Evolutionary conservation across 2,113 vertebrate genomes (phyloP).

Genomic region (Bubalus kerabau): DNA sequence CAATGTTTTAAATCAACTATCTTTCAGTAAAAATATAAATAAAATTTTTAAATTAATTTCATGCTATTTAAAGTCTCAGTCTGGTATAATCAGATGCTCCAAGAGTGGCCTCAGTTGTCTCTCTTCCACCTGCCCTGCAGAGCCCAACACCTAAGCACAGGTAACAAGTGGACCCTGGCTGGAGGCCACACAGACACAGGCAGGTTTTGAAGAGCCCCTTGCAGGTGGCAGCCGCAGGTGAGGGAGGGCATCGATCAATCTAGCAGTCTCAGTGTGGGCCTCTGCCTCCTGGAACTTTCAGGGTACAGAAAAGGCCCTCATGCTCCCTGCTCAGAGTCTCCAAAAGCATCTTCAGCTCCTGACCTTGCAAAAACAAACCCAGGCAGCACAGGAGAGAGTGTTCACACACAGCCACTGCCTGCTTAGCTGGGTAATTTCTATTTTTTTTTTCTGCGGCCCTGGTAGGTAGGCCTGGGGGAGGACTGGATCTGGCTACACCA

Average conservation of each 20-base stretch:
- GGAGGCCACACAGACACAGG: not conserved
- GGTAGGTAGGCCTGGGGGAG: not conserved
- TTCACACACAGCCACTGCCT: not conserved
- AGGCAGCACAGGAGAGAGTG: not conserved
- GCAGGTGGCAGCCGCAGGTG: too few relatives aligned
- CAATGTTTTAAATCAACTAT: not conserved
- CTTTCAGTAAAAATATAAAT: not conserved
- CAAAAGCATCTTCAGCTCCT: conserved; percentile 69
- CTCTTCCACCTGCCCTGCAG: not conserved
- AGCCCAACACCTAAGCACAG: not conserved
- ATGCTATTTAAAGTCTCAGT: not conserved
- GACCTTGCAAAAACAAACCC: conserved; percentile 66
- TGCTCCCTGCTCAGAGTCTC: not conserved
- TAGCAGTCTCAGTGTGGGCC: not conserved
- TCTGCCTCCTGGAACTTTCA: conserved; percentile 40
- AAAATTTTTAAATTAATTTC: not conserved
- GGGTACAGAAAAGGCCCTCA: conserved; percentile 59
- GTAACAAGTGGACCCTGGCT: not conserved
- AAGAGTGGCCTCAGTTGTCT: not conserved
- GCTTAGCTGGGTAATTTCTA: not conserved
- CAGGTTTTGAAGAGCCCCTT: not conserved
- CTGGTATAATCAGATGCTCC: not conserved
- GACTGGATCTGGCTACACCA: not conserved
- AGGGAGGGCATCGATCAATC: not conserved
- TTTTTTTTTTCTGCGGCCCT: not conserved